Base-by-base conservation (phyloP, 2,888 invertebrate species). In the Drosophila peninsularis region DNA sequence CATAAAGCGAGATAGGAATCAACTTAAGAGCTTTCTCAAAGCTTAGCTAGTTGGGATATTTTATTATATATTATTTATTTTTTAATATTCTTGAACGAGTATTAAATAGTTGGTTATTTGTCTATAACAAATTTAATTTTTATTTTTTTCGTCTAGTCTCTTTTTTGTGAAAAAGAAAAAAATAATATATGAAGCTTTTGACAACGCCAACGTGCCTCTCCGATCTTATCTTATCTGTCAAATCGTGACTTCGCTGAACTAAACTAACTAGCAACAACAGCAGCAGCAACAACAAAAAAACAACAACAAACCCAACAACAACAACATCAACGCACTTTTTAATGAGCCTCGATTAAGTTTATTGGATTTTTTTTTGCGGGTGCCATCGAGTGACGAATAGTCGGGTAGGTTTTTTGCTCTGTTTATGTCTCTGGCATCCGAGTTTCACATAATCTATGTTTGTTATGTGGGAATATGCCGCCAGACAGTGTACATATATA, bases 191-290 rank as follows among this genome's bases (percentile, higher is more conserved):
- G 14, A 27, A 71, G 67, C 58, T 79, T 71, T 67, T 53, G 60
- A 63, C 66, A 63, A 65, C 68, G 56, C 61, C 61, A 73, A 57
- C 70, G 42, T 58, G 63, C 62, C 63, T 65, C 62, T 47, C 30
- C 57, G 71, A 80, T 71, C 77, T 75, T 77, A 86, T 88, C 82
- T 83, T 78, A 83, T 85, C 83, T 72, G 75, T 24, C 58, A 62
- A 78, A 83, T 83, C 82, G 88, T 80, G 88, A 71, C 88, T 82
- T 77, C 83, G 60, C 61, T 36, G 75, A 71, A 85, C 68, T 52
- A 52, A 47, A 37, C 52, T 65, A 76, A 56, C 82, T 37, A 82
- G 55, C 63, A 47, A 65, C 45, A 49, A 53, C 52, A 39, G 17
- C 47, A 14, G n/a, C 45, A 53, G 9, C 50, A 27, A 53, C 58